Evolutionary conservation across 2,113 vertebrate genomes (phyloP).

Genomic region (Tylochromis polylepis): DNA sequence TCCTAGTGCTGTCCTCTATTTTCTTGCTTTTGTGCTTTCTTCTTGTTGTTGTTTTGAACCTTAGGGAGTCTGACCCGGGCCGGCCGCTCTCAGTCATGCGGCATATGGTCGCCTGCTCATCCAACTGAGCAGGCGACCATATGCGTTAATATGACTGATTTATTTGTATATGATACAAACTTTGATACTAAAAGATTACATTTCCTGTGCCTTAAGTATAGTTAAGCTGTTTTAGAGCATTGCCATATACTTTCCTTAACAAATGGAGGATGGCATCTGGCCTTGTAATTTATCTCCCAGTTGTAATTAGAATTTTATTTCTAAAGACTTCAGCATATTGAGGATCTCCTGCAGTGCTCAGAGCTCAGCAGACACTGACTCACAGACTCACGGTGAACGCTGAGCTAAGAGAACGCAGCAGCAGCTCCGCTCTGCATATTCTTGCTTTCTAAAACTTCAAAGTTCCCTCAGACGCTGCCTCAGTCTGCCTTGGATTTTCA

Average conservation of each 20-base stretch:
- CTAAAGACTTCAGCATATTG: background rate
- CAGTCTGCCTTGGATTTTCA: background rate
- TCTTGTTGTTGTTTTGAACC: background rate
- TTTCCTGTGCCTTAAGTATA: background rate
- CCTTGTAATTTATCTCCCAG: background rate
- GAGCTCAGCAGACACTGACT: background rate
- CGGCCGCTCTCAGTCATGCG: too few species aligned
- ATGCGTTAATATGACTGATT: background rate
- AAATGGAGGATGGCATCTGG: background rate
- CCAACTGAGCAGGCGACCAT: too few species aligned
- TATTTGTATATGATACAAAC: background rate
- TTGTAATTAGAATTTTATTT: background rate
- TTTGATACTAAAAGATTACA: background rate
- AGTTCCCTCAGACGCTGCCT: background rate
- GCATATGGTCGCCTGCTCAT: too few species aligned
- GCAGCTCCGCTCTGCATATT: background rate
- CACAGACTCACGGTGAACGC: background rate
- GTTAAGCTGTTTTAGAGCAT: background rate
- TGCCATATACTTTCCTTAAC: background rate
- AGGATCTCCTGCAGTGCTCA: background rate
- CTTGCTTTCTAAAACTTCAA: background rate
- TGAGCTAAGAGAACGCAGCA: background rate
- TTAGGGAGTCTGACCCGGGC: too few species aligned
- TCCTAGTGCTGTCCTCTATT: background rate
- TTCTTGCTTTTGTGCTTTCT: background rate